Evolutionary conservation across 2,888 invertebrate species (phyloP).

Genomic region (Agriopis leucophaearia): DNA sequence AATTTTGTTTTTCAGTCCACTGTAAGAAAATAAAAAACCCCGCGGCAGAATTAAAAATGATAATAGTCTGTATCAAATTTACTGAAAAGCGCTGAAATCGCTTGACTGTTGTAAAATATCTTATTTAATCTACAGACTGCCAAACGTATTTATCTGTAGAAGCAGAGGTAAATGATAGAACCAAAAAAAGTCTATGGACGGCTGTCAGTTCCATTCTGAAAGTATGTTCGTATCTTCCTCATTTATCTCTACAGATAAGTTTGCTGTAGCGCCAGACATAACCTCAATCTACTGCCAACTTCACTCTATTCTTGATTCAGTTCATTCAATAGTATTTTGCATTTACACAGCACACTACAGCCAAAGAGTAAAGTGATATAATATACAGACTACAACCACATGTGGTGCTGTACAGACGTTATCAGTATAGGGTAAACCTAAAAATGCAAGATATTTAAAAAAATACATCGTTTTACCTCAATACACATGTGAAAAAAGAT

Average conservation of each 20-base stretch:
- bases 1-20: too few relatives aligned
- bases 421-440: neutral
- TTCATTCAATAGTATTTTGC: constrained; percentile 8
- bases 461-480: neutral
- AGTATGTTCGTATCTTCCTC: neutral
- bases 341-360: too few relatives aligned
- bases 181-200: neutral
- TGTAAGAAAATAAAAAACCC: too few relatives aligned
- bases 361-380: too few relatives aligned
- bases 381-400: constrained; percentile 15
- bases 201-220: neutral
- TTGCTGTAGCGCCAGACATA: constrained; percentile 13
- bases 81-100: constrained; percentile 32
- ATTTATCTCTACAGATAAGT: neutral
- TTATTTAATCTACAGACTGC: neutral
- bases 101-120: constrained; percentile 7
- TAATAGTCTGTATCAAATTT: neutral
- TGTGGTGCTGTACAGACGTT: constrained; percentile 28
- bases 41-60: too few relatives aligned
- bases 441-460: neutral
- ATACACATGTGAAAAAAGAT: constrained; percentile 1
- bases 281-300: constrained; percentile 35
- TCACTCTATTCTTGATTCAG: constrained; percentile 6
- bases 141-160: neutral
- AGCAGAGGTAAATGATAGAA: neutral